These are phyloP conservation scores for Psittacula derbiana DNA, from an alignment of 2,797 vertebrate genomes.

Conservation along the genomic window DNA sequence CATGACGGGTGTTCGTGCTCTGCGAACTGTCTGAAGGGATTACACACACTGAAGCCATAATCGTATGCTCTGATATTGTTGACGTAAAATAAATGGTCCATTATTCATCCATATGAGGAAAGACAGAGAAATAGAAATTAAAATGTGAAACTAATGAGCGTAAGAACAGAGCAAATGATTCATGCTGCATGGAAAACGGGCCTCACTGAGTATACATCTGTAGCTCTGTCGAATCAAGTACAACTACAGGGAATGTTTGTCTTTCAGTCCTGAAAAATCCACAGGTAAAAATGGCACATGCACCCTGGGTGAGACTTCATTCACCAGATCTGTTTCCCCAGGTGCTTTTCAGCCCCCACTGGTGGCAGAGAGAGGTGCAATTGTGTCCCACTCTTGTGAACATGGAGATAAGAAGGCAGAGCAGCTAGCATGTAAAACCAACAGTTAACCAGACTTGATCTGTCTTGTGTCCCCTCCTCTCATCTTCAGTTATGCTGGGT, in stretches of 20 bases:
- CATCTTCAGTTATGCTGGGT: not conserved
- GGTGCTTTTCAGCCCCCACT: not conserved
- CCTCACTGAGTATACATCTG: not conserved
- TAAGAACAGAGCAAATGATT: not conserved
- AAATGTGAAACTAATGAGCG: not conserved
- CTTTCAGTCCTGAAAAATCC: not conserved
- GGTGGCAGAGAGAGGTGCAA: not conserved
- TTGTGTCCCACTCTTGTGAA: not conserved
- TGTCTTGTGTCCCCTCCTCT: not conserved
- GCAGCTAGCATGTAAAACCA: rapidly evolving
- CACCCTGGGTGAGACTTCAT: not conserved
- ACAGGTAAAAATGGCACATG: rapidly evolving
- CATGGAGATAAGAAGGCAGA: not conserved
- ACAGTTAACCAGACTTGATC: not conserved
- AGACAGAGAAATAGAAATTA: slow-evolving; percentile 38
- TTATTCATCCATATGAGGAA: not conserved
- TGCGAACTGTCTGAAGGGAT: not conserved
- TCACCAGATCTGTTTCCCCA: not conserved
- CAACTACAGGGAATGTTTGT: not conserved
- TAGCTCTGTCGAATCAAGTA: not conserved
- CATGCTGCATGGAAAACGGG: slow-evolving; percentile 9
- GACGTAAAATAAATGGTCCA: not conserved
- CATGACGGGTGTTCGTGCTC: not conserved
- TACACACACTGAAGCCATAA: not conserved
- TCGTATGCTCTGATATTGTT: not conserved